Evolutionary conservation across 2,113 vertebrate species (phyloP), one percentile per base, ranked within the genome.

Genomic region (Lasiurus borealis): DNA sequence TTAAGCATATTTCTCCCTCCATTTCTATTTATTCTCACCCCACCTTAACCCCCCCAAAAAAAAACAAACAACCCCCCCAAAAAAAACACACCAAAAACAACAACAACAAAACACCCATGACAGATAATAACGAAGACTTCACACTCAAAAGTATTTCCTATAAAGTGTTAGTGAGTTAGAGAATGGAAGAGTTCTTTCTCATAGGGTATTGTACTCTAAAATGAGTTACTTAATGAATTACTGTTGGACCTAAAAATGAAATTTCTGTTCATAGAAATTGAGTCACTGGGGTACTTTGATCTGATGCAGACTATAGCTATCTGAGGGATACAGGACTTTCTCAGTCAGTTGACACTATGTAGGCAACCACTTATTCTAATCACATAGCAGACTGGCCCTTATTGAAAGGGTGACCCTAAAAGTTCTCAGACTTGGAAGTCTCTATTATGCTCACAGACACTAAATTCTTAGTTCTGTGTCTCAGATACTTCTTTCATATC

Each of bases 231-330:
- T 92, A 50, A 62, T 85, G 78, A 91, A 54, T 97, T 82, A 88
- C 13, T 64, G 46, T 76, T 84, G 87, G 78, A 91, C 36, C 44
- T 82, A 78, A 85, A 86, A 73, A 93, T 59, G 77, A 8, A 6
- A 59, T 90, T 91, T 94, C 89, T 48, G 25, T 69, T 95, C 34
- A 31, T 27, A 46, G 75, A 83, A 69, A 76, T 66, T 19, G 75
- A 97, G 71, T 96, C 95, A 68, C 21, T 8, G 7, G 29, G 80
- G 57, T 40, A 87, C 27, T 78, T 36, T 69, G 50, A 83, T 82
- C 54, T 69, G 57, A 75, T 71, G 52, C 77, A 88, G 69, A 83
- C 7, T 76, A 15, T 36, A n/a, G 52, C 27, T 64, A 50, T 40
- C 52, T 27, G 23, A 72, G 77, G 44, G 44, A 15, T 54, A 78